phyloP scores from a whole-genome alignment of 2,888 invertebrate genomes.

The Lycaena phlaeas region DNA sequence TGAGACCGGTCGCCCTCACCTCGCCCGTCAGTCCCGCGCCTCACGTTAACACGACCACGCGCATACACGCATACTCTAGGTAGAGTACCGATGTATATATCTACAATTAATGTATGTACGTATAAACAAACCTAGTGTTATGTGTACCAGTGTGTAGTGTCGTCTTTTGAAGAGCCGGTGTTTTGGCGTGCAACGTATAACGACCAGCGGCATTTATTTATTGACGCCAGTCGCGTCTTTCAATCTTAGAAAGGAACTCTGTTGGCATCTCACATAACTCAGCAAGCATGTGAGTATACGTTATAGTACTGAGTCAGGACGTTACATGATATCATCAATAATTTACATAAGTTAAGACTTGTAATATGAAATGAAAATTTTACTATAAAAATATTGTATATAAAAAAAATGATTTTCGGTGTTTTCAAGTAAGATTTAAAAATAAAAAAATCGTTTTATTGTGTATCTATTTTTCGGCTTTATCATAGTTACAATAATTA shows the following conservation, averaged over 20 bases:
- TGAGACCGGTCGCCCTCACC: conserved; percentile 42
- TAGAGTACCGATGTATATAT: not conserved
- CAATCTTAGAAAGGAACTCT: conserved; percentile 26
- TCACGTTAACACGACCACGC: conserved; percentile 32
- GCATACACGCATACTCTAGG: conserved; percentile 17
- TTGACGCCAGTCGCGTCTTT: conserved; percentile 28
- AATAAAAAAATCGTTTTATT: too few species aligned
- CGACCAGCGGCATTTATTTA: conserved; percentile 43
- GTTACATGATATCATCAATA: too few species aligned
- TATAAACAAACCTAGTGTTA: conserved; percentile 19
- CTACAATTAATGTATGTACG: conserved; percentile 7
- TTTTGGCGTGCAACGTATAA: conserved; percentile 31
- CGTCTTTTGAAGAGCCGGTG: conserved; percentile 48
- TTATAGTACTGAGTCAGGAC: not conserved
- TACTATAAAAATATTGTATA: too few species aligned
- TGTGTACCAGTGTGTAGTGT: conserved; percentile 37
- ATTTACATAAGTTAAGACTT: too few species aligned
- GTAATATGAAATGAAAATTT: too few species aligned
- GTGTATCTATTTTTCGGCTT: too few species aligned
- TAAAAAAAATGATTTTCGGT: too few species aligned
- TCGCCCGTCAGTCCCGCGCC: conserved; percentile 34
- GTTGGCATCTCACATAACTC: conserved; percentile 21
- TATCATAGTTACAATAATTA: too few species aligned
- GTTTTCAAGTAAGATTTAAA: too few species aligned
- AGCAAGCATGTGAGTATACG: conserved; percentile 8